Evolutionary conservation across 2,888 invertebrate genomes (phyloP), one percentile per base, ranked within the genome.

Genomic region (Chaitophorus viminalis): DNA sequence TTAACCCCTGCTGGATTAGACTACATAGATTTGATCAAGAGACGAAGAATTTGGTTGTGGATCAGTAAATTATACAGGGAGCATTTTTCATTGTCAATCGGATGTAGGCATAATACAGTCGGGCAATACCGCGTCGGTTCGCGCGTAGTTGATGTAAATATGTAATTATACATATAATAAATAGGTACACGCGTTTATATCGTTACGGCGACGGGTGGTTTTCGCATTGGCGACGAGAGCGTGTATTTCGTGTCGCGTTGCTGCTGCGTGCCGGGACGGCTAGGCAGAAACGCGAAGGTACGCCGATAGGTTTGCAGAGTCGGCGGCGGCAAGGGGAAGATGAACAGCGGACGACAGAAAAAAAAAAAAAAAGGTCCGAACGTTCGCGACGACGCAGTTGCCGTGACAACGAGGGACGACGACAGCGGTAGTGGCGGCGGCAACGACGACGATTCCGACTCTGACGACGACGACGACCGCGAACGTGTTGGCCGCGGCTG

Each of bases 351-450:
- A 54, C 2, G 21, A 11, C 21, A 60, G 25, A 68, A 68, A 68
- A 68, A 68, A 68, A 60, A 60, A 60, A 68, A 68, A 68, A 68
- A 68, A 68, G 68, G 68, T 68, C 68, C 68, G 68, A 68, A 68
- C 29, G 70, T 17, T 70, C 29, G 70, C 29, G 68, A 70, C 81
- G 81, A 84, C 84, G 84, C 84, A 75, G 84, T 84, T 76, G 60
- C 84, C 84, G 36, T 84, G 84, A 65, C 76, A 76, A 84, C 84
- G 76, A 21, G 60, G 21, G 31, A 54, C 78, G 54, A 31, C 31
- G 70, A 14, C 29, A n/a, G 65, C 39, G 75, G 39, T 60, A 36
- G 14, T 72, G 82, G 36, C 54, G 79, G 39, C 33, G 14, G 65
- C 6, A 39, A n/a, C 21, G 68, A 8, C 39, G 14, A 17, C 29